phyloP scores from a whole-genome alignment of 2,888 invertebrate genomes.

The Latrodectus elegans region DNA sequence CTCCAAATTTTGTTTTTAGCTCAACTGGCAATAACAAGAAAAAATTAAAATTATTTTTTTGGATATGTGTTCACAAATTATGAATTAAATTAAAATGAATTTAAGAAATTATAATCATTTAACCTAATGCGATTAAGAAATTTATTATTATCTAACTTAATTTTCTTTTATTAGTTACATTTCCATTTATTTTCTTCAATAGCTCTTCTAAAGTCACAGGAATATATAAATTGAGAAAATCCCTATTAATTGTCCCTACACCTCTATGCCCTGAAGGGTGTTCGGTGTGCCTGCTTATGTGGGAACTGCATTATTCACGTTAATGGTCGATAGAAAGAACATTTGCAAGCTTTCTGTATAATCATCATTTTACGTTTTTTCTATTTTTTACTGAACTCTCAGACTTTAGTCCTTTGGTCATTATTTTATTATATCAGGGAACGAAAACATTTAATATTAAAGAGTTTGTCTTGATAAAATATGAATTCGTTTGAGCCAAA shows the following conservation, averaged over 20 bases:
- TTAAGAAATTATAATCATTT: no score
- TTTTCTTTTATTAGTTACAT: not conserved
- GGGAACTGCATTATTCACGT: slow-evolving; percentile 53
- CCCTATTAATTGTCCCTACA: not conserved
- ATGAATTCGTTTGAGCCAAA: slow-evolving; percentile 7
- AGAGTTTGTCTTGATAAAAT: slow-evolving; percentile 15
- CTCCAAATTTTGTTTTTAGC: no score
- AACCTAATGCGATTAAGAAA: no score
- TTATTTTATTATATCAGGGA: not conserved
- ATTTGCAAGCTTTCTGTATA: slow-evolving; percentile 34
- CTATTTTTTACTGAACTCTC: slow-evolving; percentile 7
- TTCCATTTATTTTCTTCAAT: not conserved
- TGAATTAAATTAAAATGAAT: no score
- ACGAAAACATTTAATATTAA: slow-evolving; percentile 22
- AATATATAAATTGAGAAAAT: not conserved
- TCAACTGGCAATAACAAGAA: no score
- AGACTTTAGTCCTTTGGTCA: slow-evolving; percentile 8
- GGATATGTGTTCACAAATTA: no score
- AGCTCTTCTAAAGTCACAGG: not conserved
- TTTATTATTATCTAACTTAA: not conserved
- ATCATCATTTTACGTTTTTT: slow-evolving; percentile 43
- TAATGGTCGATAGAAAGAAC: slow-evolving; percentile 49
- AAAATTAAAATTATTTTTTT: no score
- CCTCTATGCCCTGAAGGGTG: not conserved
- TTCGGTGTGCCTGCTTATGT: slow-evolving; percentile 21